A percentile compares a stretch with the other conserved stretches of the same genome.
These are phyloP conservation scores for Trachelipus rathkii DNA, from an alignment of 1,140 invertebrate species.

Conservation along the genomic window DNA sequence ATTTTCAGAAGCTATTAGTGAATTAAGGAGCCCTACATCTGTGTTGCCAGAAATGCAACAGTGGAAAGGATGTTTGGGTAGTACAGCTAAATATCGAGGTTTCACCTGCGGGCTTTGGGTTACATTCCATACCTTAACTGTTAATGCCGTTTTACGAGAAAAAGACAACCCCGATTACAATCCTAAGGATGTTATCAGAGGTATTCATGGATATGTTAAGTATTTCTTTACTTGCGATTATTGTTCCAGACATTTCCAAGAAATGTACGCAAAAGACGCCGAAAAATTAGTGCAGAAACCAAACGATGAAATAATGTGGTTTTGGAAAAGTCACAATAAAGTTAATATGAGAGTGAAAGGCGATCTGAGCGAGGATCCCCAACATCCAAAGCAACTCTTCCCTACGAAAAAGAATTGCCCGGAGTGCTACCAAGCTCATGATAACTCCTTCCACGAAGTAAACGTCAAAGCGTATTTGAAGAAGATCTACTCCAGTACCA, in stretches of 20 bases:
- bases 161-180: slow-evolving; percentile 46
- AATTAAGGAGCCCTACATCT: slow-evolving; percentile 27
- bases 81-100: slow-evolving; percentile 66
- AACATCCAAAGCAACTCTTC: slow-evolving; percentile 85
- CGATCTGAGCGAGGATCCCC: slow-evolving; percentile 83
- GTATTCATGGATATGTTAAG: slow-evolving; percentile 83
- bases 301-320: slow-evolving; percentile 79
- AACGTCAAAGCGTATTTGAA: not conserved
- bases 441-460: slow-evolving; percentile 62
- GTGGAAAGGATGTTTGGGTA: slow-evolving; percentile 82
- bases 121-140: slow-evolving; percentile 87
- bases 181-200: slow-evolving; percentile 65
- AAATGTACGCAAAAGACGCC: slow-evolving; percentile 62
- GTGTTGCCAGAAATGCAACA: slow-evolving; percentile 53
- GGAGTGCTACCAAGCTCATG: slow-evolving; percentile 57
- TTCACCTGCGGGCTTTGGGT: slow-evolving; percentile 95
- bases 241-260: slow-evolving; percentile 80
- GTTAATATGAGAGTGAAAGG: slow-evolving; percentile 82
- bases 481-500: not conserved
- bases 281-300: slow-evolving; percentile 63
- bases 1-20: slow-evolving; percentile 47
- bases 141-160: slow-evolving; percentile 63
- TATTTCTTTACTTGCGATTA: slow-evolving; percentile 91
- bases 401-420: slow-evolving; percentile 67
- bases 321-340: slow-evolving; percentile 92